Conservation (phyloP, 1,140 invertebrate species). For the Varroa destructor region DNA sequence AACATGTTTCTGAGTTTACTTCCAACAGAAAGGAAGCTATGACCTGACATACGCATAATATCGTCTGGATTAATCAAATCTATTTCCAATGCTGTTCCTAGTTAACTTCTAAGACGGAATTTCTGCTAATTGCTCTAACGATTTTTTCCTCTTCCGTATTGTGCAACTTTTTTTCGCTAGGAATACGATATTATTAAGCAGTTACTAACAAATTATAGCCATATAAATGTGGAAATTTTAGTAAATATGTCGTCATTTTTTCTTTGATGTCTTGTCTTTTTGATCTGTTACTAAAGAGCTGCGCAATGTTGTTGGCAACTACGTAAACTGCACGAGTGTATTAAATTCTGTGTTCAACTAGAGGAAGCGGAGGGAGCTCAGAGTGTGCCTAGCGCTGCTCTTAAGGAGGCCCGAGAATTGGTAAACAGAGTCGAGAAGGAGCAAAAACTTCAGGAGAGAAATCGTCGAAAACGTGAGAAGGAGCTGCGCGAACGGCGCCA, state of each 20-base stretch:
- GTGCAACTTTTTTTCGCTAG: too few species aligned
- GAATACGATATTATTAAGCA: too few species aligned
- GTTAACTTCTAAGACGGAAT: too few species aligned
- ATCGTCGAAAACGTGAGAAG: slow-evolving; percentile 10
- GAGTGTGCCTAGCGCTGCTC: neutral
- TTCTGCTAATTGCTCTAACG: too few species aligned
- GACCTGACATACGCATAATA: too few species aligned
- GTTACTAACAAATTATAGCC: too few species aligned
- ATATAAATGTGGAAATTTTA: too few species aligned
- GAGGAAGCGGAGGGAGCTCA: neutral
- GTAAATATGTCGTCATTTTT: neutral
- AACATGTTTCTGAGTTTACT: too few species aligned
- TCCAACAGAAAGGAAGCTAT: too few species aligned
- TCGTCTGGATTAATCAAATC: too few species aligned
- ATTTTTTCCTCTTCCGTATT: too few species aligned
- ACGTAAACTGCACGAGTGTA: slow-evolving; percentile 55
- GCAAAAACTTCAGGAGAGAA: slow-evolving; percentile 1
- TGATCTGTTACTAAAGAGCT: slow-evolving; percentile 40
- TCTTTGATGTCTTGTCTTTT: neutral
- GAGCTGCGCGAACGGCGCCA: neutral
- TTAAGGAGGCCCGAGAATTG: slow-evolving; percentile 1
- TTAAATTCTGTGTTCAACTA: slow-evolving; percentile 55
- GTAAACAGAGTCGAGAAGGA: neutral
- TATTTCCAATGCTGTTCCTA: too few species aligned
- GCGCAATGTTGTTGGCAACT: slow-evolving; percentile 56